Evolutionary conservation across 2,888 invertebrate species (phyloP).

Genomic region (Anagyrus pseudococci): DNA sequence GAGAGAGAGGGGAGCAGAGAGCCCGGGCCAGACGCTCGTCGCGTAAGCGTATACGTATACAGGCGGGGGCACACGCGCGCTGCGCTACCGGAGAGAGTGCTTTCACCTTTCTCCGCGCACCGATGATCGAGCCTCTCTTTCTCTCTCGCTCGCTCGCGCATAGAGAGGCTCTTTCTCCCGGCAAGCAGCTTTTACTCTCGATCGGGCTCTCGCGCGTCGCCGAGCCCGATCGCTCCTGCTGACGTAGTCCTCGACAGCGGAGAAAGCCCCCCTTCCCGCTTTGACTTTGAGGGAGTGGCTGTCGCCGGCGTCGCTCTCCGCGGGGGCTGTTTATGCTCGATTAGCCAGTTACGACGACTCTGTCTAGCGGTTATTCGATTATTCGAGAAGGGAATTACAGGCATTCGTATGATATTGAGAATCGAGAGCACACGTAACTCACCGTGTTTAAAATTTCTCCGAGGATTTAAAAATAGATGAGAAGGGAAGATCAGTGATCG

Average conservation of each 20-base stretch:
- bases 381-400: too few relatives aligned
- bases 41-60: not conserved
- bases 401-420: too few relatives aligned
- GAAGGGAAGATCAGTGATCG: too few relatives aligned
- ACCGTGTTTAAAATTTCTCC: too few relatives aligned
- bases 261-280: slow-evolving; percentile 49
- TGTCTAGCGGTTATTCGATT: too few relatives aligned
- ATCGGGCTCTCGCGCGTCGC: slow-evolving; percentile 48
- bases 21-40: not conserved
- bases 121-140: slow-evolving; percentile 44
- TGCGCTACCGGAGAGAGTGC: slow-evolving; percentile 41
- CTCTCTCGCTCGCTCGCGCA: slow-evolving; percentile 12
- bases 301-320: not conserved
- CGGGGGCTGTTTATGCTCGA: not conserved
- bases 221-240: slow-evolving; percentile 41
- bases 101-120: slow-evolving; percentile 59
- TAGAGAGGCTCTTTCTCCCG: slow-evolving; percentile 17
- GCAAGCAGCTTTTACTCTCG: slow-evolving; percentile 60
- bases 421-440: too few relatives aligned
- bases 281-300: too few relatives aligned
- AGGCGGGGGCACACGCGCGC: not conserved
- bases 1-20: not conserved
- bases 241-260: too few relatives aligned
- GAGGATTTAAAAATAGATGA: too few relatives aligned
- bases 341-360: too few relatives aligned